phyloP scores from a whole-genome alignment of 2,797 vertebrate genomes.

The Todus mexicanus region DNA sequence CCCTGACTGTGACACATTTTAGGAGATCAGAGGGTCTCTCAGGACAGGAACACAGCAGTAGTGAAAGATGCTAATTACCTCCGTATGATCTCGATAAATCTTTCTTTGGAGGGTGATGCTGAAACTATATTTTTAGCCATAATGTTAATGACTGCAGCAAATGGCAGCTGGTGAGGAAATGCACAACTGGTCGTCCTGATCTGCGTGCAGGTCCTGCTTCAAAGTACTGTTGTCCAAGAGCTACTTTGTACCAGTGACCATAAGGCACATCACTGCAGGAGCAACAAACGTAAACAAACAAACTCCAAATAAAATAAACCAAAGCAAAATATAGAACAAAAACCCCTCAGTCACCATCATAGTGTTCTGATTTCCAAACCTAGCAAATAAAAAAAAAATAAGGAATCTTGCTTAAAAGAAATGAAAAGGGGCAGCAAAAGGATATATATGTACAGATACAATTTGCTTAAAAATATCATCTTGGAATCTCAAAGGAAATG shows the following conservation, averaged over 20 bases:
- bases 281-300: neutral
- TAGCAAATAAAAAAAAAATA: neutral
- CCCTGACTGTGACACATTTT: neutral
- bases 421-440: neutral
- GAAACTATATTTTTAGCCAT: neutral
- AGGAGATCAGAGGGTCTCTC: neutral
- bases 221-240: neutral
- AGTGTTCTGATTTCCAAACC: neutral
- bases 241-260: neutral
- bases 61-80: neutral
- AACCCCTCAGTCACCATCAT: neutral
- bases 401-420: neutral
- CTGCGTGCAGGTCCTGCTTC: neutral
- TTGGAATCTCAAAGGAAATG: neutral
- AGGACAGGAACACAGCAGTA: neutral
- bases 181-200: neutral
- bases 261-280: neutral
- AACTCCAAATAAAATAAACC: neutral
- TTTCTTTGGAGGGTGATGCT: neutral
- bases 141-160: neutral
- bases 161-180: neutral
- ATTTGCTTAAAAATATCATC: neutral
- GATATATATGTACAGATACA: neutral
- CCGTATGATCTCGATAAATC: neutral
- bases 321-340: no score